Conservation (phyloP, 2,113 vertebrate genomes). For the Triplophysa rosa region DNA sequence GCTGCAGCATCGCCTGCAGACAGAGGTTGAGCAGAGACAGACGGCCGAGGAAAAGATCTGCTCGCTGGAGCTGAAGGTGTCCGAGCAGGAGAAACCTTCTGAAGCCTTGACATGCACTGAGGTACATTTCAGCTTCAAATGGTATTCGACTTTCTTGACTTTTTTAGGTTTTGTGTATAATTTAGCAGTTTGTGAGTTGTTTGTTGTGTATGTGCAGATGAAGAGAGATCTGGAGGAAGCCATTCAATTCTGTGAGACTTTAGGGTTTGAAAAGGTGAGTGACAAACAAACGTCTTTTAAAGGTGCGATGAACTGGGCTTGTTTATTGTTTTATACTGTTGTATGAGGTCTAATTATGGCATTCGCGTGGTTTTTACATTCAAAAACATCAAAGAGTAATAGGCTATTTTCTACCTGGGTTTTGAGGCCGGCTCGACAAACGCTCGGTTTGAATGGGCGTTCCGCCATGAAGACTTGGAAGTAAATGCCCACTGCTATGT, state of each 20-base stretch:
- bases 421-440: too few relatives aligned
- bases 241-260: constrained; percentile 79
- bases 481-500: too few relatives aligned
- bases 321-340: too few relatives aligned
- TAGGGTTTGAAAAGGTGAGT: constrained; percentile 79
- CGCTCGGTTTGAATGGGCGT: too few relatives aligned
- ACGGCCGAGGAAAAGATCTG: constrained; percentile 43
- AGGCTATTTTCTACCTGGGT: too few relatives aligned
- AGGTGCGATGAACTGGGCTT: too few relatives aligned
- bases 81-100: constrained; percentile 50
- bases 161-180: neutral
- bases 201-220: constrained; percentile 52
- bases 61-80: constrained; percentile 46
- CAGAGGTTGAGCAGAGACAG: constrained; percentile 52
- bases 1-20: constrained; percentile 57
- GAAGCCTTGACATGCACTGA: neutral
- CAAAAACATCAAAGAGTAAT: too few relatives aligned
- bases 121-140: constrained; percentile 46
- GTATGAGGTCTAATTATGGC: too few relatives aligned
- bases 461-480: too few relatives aligned
- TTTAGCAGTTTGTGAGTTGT: neutral
- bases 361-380: too few relatives aligned
- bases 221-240: constrained; percentile 76
- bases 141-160: neutral
- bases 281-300: neutral